Evolutionary conservation across 2,113 vertebrate genomes (phyloP), one percentile per base, ranked within the genome.

Genomic region (Sphyrna mokarran): DNA sequence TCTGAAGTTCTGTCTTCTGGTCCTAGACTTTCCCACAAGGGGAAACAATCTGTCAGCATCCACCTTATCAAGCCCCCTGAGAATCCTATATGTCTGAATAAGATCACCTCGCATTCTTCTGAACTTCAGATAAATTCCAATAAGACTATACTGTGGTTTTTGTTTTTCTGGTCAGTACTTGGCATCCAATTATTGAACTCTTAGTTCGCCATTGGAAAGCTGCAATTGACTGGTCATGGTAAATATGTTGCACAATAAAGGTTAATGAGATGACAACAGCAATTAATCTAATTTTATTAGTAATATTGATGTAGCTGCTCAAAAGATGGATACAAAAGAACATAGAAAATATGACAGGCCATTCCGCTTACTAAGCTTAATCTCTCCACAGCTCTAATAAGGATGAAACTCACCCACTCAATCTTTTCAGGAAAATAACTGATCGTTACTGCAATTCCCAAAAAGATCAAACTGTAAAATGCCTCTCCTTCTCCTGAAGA

Each of bases 271-370:
- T 93, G 89, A 16, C 68, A n/a, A n/a, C 16, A 37, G 63, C 89
- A 66, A 93, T 90, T 90, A 61, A 90, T 90, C 87, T 90, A 29
- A 90, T 90, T 63, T 11, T 58, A 90, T 90, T 58, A 90, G 11
- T 54, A 61, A 90, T 93, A 93, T 93, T 40, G 89, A 93, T 93
- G n/a, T 66, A 10, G 61, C 89, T 66, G n/a, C 8, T 37, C 33
- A 37, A 37, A 93, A 93, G 89, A 68, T 93, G 63, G 20, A 93
- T 93, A 93, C 33, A 40, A 22, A n/a, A 91, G 26, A 61, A 90
- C 33, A 37, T 68, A 37, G 16, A 89, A 93, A 93, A 33, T 90
- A n/a, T 90, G 54, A 63, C 58, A 90, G 26, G 16, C 29, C 18
- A 0, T n/a, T 90, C 29, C 22, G 29, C 66, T 91, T 16, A 37